Base-by-base conservation (phyloP, 2,113 vertebrate genomes). In the Podilymbus podiceps region DNA sequence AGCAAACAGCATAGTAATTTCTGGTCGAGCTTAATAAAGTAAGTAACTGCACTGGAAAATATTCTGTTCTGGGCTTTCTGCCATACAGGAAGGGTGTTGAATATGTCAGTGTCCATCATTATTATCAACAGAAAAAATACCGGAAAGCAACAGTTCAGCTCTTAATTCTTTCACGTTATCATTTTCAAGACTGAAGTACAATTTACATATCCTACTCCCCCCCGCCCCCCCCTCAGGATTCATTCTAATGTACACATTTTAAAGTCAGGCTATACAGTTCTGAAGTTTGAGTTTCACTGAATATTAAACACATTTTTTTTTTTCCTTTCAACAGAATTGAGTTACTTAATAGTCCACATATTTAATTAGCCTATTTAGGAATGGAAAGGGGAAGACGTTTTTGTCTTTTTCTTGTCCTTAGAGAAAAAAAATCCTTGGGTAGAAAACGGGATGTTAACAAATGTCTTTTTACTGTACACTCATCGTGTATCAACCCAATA, bases 21-120 rank as follows among this genome's bases (percentile, higher is more conserved):
- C 97, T 96, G 95, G 92, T 98, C 97, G 90, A 88, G 85, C 96
- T 97, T 93, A 95, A 97, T 97, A 92, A 90, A 97, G 97, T 98
- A 98, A 98, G 99, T 97, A 98, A 89, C 85, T 94, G 49, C 95
- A 62, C 85, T 96, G 97, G 96, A 98, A 98, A 97, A 94, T 96
- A 96, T 79, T 97, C 97, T 91, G 89, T 90, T 97, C 98, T 97
- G 96, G 98, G 98, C 97, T 97, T 93, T 78, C 69, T 90, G 98
- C 98, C 98, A 98, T 78, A 95, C 94, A 98, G 98, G 98, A 98
- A 98, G 97, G 97, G 97, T 96, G 96, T 97, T 84, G 95, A 96
- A 87, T 92, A 40, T 94, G 95, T 88, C 94, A 89, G 95, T 93
- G 96, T 89, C 96, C 93, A 82, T 90, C 97, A 95, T 74, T 81